phyloP scores from a whole-genome alignment of 2,888 invertebrate species.

The Hydrotaea cyrtoneurina region DNA sequence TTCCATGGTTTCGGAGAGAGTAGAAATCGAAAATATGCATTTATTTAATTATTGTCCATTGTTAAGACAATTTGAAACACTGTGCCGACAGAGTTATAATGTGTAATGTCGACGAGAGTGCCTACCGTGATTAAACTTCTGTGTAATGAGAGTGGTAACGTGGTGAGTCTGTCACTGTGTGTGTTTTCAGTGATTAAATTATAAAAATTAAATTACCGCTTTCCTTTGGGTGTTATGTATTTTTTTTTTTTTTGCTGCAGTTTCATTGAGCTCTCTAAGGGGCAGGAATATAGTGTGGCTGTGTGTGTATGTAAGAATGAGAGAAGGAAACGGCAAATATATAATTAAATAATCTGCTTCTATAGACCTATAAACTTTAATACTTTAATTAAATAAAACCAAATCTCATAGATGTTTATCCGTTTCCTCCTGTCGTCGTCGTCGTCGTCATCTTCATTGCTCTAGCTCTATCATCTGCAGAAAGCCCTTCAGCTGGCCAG shows the following conservation, averaged over 20 bases:
- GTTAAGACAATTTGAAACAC: too few species aligned
- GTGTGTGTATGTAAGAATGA: neutral
- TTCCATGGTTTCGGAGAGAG: too few species aligned
- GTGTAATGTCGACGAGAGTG: too few species aligned
- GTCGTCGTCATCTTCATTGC: neutral
- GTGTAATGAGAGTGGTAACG: neutral
- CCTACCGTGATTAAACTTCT: neutral
- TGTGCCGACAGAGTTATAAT: too few species aligned
- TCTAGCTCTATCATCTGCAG: neutral
- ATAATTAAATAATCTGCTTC: constrained; percentile 60
- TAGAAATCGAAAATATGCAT: too few species aligned
- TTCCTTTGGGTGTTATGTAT: constrained; percentile 40
- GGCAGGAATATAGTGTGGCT: too few species aligned
- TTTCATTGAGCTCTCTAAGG: neutral
- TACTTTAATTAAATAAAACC: constrained; percentile 45
- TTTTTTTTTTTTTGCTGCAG: neutral
- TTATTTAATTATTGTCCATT: too few species aligned
- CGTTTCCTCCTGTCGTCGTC: neutral
- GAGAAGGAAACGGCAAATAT: constrained; percentile 9
- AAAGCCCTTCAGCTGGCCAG: neutral
- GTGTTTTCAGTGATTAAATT: constrained; percentile 47
- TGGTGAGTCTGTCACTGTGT: neutral
- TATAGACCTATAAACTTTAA: constrained; percentile 52
- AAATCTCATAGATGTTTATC: neutral
- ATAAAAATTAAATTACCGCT: constrained; percentile 55